Evolutionary conservation across 30 jellyfish, hydroid and myxozoan genomes (phyloP), one percentile per base, ranked within the genome.

Genomic region (Aurelia sp.): DNA sequence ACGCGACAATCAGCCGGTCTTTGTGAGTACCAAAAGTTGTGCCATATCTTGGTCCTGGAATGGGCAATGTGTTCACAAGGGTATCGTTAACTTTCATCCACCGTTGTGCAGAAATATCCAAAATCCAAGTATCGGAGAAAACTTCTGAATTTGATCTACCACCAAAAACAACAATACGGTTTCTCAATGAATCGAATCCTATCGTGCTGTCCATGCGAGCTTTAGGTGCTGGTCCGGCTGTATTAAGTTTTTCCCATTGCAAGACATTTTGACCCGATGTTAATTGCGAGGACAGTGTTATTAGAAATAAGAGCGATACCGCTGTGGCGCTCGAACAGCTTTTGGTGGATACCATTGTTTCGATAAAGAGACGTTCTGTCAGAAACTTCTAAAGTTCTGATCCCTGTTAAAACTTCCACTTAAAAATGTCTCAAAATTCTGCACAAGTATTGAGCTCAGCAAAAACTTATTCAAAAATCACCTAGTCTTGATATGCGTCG

Each of bases 71-170:
- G 31, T 19, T n/a, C 50, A 52, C 89, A 5, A 66, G 31, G 5
- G 91, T 59, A 16, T 63, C 85, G 61, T 73, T 62, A 8, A 48
- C 64, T 31, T 53, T 53, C 12, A 58, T 62, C 97, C 97, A 89
- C 18, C 10, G 53, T 60, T 50, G 51, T 13, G 47, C 71, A 20
- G 65, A 27, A 18, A 80, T n/a, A 57, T 80, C 88, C 47, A 77
- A 63, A 51, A 52, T 19, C 97, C 97, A 89, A 19, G 97, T 89
- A 35, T 89, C 97, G 19, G 87, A 30, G 51, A 80, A 65, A 31
- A 67, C 48, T 33, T 33, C 80, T 22, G 57, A 3, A n/a, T 17
- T 41, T 10, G 79, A 55, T 63, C 88, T 51, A 24, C 97, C 97
- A 58, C 97, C 97, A n/a, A 70, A 80, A 13, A 89, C 20, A 19